These are phyloP conservation scores for Girardinichthys multiradiatus DNA, from an alignment of 2,113 vertebrate species.

Conservation along the genomic window DNA sequence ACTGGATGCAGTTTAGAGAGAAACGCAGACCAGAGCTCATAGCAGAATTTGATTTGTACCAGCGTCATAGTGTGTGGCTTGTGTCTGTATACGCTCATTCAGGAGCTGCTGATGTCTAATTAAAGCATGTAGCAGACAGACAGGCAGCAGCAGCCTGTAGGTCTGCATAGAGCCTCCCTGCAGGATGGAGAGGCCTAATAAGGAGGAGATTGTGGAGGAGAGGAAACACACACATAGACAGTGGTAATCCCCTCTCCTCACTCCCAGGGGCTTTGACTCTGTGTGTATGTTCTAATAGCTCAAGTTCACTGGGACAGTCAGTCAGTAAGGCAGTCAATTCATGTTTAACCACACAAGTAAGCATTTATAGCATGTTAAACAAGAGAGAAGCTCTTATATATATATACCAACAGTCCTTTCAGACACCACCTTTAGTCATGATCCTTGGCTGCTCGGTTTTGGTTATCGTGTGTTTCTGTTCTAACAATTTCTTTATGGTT, in stretches of 20 bases:
- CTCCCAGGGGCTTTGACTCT: conserved; percentile 2
- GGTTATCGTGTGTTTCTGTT: too few species aligned
- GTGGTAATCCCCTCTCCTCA: conserved; percentile 36
- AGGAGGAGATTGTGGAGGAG: conserved; percentile 43
- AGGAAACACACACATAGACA: conserved; percentile 20
- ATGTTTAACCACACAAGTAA: conserved; percentile 12
- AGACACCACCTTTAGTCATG: too few species aligned
- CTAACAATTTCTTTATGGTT: too few species aligned
- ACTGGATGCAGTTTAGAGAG: not conserved
- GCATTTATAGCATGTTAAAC: not conserved
- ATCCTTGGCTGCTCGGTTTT: too few species aligned
- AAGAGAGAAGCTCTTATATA: too few species aligned
- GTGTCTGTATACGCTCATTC: conserved; percentile 17
- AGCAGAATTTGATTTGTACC: conserved; percentile 20
- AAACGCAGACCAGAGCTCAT: conserved; percentile 1
- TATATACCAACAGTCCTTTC: not conserved
- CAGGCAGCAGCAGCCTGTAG: conserved; percentile 37
- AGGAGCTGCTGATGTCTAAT: conserved; percentile 48
- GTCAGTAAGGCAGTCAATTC: conserved; percentile 33
- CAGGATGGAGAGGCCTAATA: conserved; percentile 61
- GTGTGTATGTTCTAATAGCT: conserved; percentile 25
- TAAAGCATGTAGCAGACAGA: conserved; percentile 41
- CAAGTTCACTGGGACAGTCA: conserved; percentile 39
- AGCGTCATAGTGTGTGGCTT: not conserved
- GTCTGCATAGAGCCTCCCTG: conserved; percentile 25